phyloP scores from a whole-genome alignment of 2,113 vertebrate genomes.

The Ceyx melanurus region DNA sequence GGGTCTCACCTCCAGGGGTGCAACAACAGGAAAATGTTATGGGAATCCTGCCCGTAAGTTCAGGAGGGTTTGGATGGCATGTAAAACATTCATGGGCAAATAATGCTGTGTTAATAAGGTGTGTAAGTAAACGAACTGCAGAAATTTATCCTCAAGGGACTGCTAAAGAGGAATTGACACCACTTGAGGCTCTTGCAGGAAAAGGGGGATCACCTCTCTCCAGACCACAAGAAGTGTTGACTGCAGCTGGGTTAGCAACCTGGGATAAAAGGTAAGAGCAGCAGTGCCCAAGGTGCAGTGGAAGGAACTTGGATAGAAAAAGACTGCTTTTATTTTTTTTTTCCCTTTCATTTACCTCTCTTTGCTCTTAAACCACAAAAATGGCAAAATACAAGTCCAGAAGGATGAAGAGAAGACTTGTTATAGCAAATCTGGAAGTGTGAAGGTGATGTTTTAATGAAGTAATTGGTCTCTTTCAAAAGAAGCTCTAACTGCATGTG shows the following conservation, averaged over 20 bases:
- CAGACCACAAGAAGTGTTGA: not conserved
- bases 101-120: not conserved
- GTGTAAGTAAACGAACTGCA: not conserved
- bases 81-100: not conserved
- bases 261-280: not conserved
- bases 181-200: not conserved
- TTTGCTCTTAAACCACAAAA: not conserved
- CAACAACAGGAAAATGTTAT: not conserved
- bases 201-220: not conserved
- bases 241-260: no score
- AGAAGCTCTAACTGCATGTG: not conserved
- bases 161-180: not conserved
- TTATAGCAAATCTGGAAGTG: not conserved
- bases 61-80: not conserved
- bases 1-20: not conserved
- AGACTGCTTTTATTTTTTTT: not conserved
- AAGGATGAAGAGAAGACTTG: not conserved
- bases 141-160: not conserved
- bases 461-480: constrained; percentile 45
- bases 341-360: not conserved
- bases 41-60: not conserved
- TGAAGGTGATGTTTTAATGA: constrained; percentile 41
- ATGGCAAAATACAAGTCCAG: not conserved
- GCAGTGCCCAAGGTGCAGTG: not conserved
- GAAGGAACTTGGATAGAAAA: not conserved